Base-by-base conservation (phyloP, 1,140 invertebrate genomes). In the Lasioglossum albipes region DNA sequence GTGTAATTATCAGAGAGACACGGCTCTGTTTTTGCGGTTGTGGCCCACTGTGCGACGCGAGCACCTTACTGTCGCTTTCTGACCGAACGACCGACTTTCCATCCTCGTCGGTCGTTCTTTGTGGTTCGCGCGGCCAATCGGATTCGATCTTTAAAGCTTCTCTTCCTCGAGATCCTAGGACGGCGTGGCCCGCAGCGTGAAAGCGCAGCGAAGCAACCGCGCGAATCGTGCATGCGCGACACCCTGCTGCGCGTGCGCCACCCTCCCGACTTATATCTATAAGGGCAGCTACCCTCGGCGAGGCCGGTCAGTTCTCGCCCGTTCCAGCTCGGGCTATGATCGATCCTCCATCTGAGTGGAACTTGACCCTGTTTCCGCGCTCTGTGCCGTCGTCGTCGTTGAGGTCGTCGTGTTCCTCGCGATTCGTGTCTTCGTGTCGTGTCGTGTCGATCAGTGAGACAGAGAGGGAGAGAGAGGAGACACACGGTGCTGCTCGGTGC, bases 291-390 rank as follows among this genome's bases (percentile, higher is more conserved):
- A 89, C 85, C 86, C 82, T 83, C 71, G 69, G 13, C 79, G 77
- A 86, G 85, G 81, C 76, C 75, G 86, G 86, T 89, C 86, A 89
- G 88, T 89, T 86, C 84, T 86, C 27, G 84, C 86, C 86, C 84
- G 88, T 86, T 75, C 81, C 75, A 82, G 84, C 61, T 88, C 83
- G 85, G 81, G 82, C 49, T 27, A 75, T 57, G 54, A 75, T 81
- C 57, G 70, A 75, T 76, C 45, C 13, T 45, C 13, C 13, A 2
- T 12, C 9, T 20, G 42, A 31, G 49, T 49, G 20, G 22, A 22
- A 10, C 9, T 59, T 59, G 22, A 74, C 71, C 52, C 31, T 59
- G 18, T 65, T 66, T 62, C 9, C 57, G 18, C 20, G 52, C 20
- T 7, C 5, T 16, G 12, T 18, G 42, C 10, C 42, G 42, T 2